Conservation (phyloP, 2,797 vertebrate genomes). For the Sebastiscus tertius region DNA sequence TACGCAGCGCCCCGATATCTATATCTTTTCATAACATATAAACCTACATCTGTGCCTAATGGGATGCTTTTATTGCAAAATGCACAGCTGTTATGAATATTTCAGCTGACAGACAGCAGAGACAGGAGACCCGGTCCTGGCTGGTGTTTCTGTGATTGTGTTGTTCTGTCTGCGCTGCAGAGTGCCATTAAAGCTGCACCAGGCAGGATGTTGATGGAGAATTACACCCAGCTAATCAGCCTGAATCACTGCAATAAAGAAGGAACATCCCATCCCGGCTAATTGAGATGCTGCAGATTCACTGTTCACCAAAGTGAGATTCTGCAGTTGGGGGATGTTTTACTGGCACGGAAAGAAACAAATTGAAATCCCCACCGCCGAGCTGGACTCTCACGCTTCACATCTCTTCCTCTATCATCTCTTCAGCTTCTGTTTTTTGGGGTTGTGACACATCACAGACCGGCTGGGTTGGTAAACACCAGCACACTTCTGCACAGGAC, state of each 20-base stretch:
- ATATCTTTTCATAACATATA: too few relatives aligned
- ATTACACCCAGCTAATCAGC: slow-evolving; percentile 63
- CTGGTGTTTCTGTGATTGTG: background rate
- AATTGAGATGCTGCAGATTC: slow-evolving; percentile 55
- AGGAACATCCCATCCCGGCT: slow-evolving; percentile 31
- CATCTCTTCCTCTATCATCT: slow-evolving; percentile 1
- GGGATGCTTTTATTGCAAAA: too few relatives aligned
- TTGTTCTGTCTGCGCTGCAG: slow-evolving; percentile 22
- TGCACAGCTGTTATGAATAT: too few relatives aligned
- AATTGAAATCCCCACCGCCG: slow-evolving; percentile 13
- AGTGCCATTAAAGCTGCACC: slow-evolving; percentile 39
- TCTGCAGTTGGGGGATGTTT: slow-evolving; percentile 26
- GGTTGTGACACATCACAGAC: slow-evolving; percentile 21
- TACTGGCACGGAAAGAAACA: slow-evolving; percentile 22
- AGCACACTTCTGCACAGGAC: background rate
- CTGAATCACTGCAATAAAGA: slow-evolving; percentile 56
- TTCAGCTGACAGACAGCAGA: background rate
- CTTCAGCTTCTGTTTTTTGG: background rate
- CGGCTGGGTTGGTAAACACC: background rate
- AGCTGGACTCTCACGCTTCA: background rate
- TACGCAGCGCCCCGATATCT: too few relatives aligned
- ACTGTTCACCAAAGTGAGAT: slow-evolving; percentile 35
- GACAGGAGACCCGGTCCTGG: background rate
- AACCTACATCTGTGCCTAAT: too few relatives aligned
- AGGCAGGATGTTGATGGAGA: slow-evolving; percentile 55